These are phyloP conservation scores for Oscheius sp. DNA, from an alignment of 2,888 invertebrate species.

Conservation along the genomic window DNA sequence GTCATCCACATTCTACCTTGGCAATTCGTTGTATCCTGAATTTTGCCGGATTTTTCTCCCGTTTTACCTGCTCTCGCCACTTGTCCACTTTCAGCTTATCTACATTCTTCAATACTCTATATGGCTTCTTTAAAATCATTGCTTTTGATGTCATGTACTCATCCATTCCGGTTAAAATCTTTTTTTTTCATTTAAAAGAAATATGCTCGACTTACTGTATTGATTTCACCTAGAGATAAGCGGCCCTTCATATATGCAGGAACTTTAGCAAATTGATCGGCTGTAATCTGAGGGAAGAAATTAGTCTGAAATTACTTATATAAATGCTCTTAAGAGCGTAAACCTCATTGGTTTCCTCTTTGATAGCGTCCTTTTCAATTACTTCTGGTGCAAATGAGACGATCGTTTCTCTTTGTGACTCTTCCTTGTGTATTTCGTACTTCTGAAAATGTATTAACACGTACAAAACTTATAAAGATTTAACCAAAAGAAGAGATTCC, in stretches of 20 bases:
- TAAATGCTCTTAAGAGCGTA: background rate
- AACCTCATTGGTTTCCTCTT: background rate
- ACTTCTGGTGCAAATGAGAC: constrained; percentile 4
- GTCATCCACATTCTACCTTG: background rate
- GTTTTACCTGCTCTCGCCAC: constrained; percentile 3
- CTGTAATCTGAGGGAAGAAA: background rate
- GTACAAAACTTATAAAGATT: background rate
- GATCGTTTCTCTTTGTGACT: background rate
- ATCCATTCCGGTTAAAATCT: background rate
- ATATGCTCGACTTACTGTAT: constrained; percentile 13
- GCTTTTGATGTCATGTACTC: background rate
- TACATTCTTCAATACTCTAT: background rate
- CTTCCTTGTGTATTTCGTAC: background rate
- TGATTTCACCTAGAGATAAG: constrained; percentile 4
- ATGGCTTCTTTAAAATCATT: background rate
- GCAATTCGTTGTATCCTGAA: background rate
- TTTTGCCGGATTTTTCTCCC: too few relatives aligned
- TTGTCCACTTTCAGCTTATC: background rate
- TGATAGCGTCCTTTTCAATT: background rate
- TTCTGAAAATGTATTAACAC: background rate
- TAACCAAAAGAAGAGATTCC: background rate
- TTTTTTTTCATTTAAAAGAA: background rate
- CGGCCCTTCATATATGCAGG: constrained; percentile 27
- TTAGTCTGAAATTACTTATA: background rate
- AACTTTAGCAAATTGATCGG: constrained; percentile 5